A percentile compares a stretch with the other conserved stretches of the same genome.
Conservation (phyloP, 2,113 vertebrate species). For the Sprattus sprattus region DNA sequence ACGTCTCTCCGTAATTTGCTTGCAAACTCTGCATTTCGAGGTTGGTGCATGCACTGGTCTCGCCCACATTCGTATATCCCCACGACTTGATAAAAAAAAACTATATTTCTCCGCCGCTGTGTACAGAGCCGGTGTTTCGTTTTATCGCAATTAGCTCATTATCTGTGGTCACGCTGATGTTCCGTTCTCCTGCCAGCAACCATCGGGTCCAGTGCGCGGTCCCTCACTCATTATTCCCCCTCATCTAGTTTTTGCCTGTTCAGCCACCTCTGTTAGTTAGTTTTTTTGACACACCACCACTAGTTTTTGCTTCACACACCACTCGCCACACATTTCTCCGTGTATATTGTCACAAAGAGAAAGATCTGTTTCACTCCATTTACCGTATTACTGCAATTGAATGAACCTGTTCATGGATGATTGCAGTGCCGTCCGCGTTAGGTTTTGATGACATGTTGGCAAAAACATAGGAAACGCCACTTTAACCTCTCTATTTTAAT, state of each 20-base stretch:
- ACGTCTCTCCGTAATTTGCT: slow-evolving; percentile 7
- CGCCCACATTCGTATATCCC: slow-evolving; percentile 16
- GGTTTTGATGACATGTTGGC: neutral
- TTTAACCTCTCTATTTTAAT: neutral
- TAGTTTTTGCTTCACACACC: neutral
- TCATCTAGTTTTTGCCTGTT: neutral
- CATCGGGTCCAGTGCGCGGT: neutral
- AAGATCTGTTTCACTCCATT: neutral
- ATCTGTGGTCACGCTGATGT: neutral
- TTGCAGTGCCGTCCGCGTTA: neutral
- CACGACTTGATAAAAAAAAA: slow-evolving; percentile 27
- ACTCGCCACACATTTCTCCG: neutral
- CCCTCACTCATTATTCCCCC: neutral
- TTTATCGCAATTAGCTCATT: slow-evolving; percentile 28
- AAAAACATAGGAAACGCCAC: neutral
- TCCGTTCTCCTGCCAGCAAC: neutral
- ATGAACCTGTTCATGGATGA: neutral
- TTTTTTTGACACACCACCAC: neutral
- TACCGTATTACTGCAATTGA: neutral
- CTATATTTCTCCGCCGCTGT: neutral
- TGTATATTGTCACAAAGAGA: neutral
- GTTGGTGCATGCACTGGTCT: slow-evolving; percentile 13
- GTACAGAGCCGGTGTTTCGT: neutral
- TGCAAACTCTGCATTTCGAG: slow-evolving; percentile 17
- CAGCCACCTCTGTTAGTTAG: neutral